These are phyloP conservation scores for Charanyca ferruginea DNA, from an alignment of 2,888 invertebrate genomes.

Conservation along the genomic window DNA sequence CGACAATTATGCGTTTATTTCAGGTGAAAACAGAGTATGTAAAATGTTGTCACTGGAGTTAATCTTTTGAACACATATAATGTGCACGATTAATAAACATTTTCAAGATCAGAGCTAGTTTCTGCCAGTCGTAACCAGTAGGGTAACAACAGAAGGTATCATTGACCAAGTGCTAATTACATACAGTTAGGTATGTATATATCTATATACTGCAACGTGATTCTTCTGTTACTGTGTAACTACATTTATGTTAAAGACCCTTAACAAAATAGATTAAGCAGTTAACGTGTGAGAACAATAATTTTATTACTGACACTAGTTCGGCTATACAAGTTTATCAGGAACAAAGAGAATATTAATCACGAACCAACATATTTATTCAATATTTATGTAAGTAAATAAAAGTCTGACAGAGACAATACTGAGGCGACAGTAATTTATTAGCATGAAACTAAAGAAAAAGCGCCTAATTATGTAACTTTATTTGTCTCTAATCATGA, in stretches of 20 bases:
- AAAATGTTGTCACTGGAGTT: constrained; percentile 1
- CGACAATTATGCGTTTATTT: not conserved
- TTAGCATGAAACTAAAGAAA: constrained; percentile 36
- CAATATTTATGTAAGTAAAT: constrained; percentile 11
- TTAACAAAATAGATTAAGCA: not conserved
- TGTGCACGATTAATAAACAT: constrained; percentile 18
- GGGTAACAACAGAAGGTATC: constrained; percentile 1
- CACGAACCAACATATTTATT: constrained; percentile 10
- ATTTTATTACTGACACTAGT: not conserved
- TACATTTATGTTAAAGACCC: not conserved
- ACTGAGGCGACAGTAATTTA: constrained; percentile 39
- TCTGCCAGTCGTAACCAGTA: constrained; percentile 26
- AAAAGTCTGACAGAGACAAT: constrained; percentile 21
- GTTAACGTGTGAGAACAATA: constrained; percentile 1
- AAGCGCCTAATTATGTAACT: not conserved
- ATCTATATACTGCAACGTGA: not conserved
- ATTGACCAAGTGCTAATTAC: constrained; percentile 30
- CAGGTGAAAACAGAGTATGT: constrained; percentile 6
- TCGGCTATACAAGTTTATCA: not conserved
- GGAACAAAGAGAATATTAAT: no score
- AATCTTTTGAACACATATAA: constrained; percentile 23
- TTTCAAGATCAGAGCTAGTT: constrained; percentile 24
- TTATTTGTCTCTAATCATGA: not conserved
- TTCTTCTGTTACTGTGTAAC: not conserved
- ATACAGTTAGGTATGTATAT: constrained; percentile 2